Evolutionary conservation across 2,888 invertebrate species (phyloP).

Genomic region (Archips crataeganus): DNA sequence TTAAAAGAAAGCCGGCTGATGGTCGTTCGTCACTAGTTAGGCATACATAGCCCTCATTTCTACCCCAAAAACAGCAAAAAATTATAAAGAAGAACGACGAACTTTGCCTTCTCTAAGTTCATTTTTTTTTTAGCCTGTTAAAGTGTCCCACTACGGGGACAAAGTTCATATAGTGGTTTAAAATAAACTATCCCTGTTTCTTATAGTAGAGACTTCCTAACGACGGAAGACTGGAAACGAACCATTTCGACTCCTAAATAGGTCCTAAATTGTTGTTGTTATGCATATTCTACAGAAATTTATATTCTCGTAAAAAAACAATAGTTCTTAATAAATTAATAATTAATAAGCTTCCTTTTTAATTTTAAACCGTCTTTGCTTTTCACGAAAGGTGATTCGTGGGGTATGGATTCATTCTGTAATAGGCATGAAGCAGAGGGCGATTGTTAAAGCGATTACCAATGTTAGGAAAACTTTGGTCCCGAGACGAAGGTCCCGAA

Average conservation of each 20-base stretch:
- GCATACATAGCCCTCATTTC: background rate
- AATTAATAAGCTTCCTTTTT: background rate
- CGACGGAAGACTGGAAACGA: too few relatives aligned
- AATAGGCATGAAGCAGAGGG: constrained; percentile 13
- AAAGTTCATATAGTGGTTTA: too few relatives aligned
- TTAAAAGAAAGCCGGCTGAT: background rate
- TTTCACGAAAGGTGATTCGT: background rate
- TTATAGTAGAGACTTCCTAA: too few relatives aligned
- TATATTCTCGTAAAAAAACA: too few relatives aligned
- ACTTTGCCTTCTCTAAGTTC: too few relatives aligned
- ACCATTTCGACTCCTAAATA: too few relatives aligned
- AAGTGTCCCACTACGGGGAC: too few relatives aligned
- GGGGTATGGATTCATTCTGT: constrained; percentile 8
- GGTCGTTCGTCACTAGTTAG: background rate
- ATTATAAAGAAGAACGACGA: too few relatives aligned
- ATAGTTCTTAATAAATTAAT: background rate
- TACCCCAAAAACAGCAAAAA: background rate
- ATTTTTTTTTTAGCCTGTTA: too few relatives aligned
- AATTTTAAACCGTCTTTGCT: background rate
- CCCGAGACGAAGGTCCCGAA: constrained; percentile 33
- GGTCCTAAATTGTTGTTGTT: too few relatives aligned
- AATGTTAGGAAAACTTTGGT: constrained; percentile 35
- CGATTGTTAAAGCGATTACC: constrained; percentile 41
- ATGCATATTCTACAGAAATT: too few relatives aligned
- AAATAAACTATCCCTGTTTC: too few relatives aligned